These are phyloP conservation scores for Drosophila atripex DNA, from an alignment of 2,888 invertebrate species.

Conservation along the genomic window DNA sequence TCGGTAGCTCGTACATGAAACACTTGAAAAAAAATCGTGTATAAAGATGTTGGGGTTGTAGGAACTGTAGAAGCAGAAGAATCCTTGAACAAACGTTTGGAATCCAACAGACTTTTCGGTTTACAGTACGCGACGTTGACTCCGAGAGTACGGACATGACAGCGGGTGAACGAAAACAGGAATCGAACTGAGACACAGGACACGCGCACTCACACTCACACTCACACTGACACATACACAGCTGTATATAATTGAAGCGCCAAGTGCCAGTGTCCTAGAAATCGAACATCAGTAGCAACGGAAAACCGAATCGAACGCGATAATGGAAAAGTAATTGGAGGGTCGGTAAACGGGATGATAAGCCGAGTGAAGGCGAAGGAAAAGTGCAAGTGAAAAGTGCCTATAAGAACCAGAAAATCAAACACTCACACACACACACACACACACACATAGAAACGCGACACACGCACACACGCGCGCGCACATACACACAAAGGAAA, in stretches of 20 bases:
- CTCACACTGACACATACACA: conserved; percentile 30
- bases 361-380: conserved; percentile 18
- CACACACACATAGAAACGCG: conserved; percentile 11
- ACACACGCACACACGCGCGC: conserved; percentile 33
- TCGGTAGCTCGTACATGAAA: too few species aligned
- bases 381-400: conserved; percentile 75
- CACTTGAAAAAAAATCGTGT: too few species aligned
- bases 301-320: conserved; percentile 35
- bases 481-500: conserved; percentile 57
- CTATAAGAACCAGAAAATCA: conserved; percentile 55
- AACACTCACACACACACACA: conserved; percentile 34
- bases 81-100: conserved; percentile 71
- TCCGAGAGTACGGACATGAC: conserved; percentile 69
- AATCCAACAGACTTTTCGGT: conserved; percentile 58
- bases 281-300: conserved; percentile 39
- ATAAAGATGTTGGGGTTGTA: too few species aligned
- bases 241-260: conserved; percentile 60
- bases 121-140: conserved; percentile 76
- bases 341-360: conserved; percentile 12
- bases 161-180: conserved; percentile 46
- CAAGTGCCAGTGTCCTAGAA: conserved; percentile 62
- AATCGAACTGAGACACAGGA: conserved; percentile 29
- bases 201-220: conserved; percentile 35
- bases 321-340: conserved; percentile 24
- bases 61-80: conserved; percentile 24